Evolutionary conservation across 2,888 invertebrate species (phyloP).

Genomic region (Theristus sp.): DNA sequence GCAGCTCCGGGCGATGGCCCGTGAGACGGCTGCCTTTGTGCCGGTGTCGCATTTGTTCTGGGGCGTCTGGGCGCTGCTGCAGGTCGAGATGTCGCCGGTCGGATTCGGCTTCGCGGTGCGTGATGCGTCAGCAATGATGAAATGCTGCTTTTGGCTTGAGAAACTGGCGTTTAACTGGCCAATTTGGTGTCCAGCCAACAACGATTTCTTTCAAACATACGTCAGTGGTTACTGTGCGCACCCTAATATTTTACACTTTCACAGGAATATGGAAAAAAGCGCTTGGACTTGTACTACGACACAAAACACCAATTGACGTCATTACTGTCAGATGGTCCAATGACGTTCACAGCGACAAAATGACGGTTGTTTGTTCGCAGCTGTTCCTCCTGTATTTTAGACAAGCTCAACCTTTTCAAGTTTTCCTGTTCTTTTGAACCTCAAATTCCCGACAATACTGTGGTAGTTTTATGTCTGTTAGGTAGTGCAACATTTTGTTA

Average conservation of each 20-base stretch:
- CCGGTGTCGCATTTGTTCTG: conserved; percentile 79
- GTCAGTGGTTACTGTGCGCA: background rate
- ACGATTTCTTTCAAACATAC: background rate
- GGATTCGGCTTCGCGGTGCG: conserved; percentile 21
- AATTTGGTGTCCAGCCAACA: no score
- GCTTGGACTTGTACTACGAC: background rate
- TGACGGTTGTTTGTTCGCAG: no score
- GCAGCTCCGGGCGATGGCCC: conserved; percentile 9
- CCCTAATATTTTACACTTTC: background rate
- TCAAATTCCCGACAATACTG: no score
- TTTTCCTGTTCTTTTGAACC: no score
- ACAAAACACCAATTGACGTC: background rate
- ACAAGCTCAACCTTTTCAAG: no score
- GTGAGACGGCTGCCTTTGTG: conserved; percentile 61
- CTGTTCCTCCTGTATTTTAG: no score
- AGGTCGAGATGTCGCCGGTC: conserved; percentile 25
- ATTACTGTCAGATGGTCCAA: no score
- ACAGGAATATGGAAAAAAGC: background rate
- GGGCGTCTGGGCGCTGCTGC: conserved; percentile 55
- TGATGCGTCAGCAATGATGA: background rate
- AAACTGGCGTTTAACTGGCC: no score
- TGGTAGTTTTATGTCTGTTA: no score
- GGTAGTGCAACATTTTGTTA: no score
- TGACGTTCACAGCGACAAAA: no score
- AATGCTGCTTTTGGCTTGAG: no score